These are phyloP conservation scores for Eulemur albifrons DNA, from an alignment of 2,797 vertebrate genomes.

Conservation along the genomic window DNA sequence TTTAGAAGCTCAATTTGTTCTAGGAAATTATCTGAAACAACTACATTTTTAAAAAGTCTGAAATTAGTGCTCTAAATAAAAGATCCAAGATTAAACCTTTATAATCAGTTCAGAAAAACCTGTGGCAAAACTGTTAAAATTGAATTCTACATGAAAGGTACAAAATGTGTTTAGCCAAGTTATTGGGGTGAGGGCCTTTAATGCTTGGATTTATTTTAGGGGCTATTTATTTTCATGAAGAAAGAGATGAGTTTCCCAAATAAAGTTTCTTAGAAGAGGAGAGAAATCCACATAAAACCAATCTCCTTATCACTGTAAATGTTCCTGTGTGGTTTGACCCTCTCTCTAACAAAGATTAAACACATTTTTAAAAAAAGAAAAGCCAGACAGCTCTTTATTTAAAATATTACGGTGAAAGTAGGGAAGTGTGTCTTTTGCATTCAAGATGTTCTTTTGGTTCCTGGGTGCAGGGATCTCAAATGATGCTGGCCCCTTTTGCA, in stretches of 20 bases:
- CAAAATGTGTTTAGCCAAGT: background rate
- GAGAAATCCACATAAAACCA: background rate
- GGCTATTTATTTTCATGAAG: background rate
- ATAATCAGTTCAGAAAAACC: background rate
- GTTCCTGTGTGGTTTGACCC: background rate
- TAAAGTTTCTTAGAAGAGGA: background rate
- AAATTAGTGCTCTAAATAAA: constrained; percentile 33
- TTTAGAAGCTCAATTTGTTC: constrained; percentile 58
- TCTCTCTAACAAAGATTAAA: background rate
- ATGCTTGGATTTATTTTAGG: background rate
- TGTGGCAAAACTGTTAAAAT: background rate
- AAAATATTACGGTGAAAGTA: background rate
- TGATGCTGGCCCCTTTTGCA: background rate
- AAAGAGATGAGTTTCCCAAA: background rate
- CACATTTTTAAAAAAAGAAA: background rate
- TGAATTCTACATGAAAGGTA: constrained; percentile 6
- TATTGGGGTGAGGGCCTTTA: background rate
- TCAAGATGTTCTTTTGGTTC: background rate
- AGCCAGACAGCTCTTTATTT: background rate
- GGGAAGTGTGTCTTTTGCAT: background rate
- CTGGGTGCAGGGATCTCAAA: background rate
- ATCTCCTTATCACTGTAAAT: background rate
- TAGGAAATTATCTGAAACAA: constrained; percentile 56
- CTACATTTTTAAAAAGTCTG: background rate
- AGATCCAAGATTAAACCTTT: background rate